Percentiles rank a stretch among this genome's conserved stretches.
phyloP scores from a whole-genome alignment of 2,797 vertebrate species.

The Ibycter americanus region DNA sequence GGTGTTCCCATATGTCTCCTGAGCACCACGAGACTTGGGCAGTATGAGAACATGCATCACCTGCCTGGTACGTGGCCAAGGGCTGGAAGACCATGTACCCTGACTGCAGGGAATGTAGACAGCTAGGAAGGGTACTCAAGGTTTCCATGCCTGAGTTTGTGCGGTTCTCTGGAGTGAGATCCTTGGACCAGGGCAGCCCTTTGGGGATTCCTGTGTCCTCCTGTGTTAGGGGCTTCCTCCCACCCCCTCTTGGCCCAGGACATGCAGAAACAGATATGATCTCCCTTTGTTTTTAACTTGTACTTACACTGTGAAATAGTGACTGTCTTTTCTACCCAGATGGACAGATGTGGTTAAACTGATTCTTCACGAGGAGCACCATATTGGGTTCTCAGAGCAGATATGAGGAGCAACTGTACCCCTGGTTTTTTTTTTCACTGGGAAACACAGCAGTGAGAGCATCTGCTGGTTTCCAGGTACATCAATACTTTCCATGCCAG shows the following conservation, averaged over 20 bases:
- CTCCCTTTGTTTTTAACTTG: background rate
- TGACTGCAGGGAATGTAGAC: too few species aligned
- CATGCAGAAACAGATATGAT: too few species aligned
- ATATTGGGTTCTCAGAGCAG: background rate
- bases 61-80: accelerated
- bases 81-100: accelerated
- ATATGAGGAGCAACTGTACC: background rate
- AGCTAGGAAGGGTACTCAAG: background rate
- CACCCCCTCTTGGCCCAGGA: background rate
- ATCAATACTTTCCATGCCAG: background rate
- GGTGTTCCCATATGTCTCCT: background rate
- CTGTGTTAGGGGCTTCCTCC: background rate
- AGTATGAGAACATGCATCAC: accelerated
- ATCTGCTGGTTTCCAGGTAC: background rate
- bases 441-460: background rate
- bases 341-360: background rate
- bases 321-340: background rate
- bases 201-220: background rate
- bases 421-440: accelerated
- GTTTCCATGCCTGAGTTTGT: background rate
- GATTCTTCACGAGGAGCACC: background rate
- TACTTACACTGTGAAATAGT: background rate
- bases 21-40: accelerated
- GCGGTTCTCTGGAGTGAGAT: background rate
- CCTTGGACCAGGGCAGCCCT: background rate